Evolutionary conservation across 64 coral and sea anemone genomes (phyloP).

Genomic region (Exaiptasia diaphana): DNA sequence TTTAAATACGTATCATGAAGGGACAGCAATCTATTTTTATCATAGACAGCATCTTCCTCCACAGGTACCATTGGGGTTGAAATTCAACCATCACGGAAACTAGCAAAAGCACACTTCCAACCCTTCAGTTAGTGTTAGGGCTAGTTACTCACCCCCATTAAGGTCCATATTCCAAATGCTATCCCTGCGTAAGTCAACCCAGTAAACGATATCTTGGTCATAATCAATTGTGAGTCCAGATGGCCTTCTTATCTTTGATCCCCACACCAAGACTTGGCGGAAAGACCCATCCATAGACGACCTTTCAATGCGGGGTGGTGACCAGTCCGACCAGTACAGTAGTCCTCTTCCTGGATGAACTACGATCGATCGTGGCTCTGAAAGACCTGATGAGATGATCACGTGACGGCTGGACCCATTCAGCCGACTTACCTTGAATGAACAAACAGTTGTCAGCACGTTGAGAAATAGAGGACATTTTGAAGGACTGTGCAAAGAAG

Average conservation of each 20-base stretch:
- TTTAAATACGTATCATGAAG: no score
- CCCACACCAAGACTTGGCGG: constrained; percentile 10
- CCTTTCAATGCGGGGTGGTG: constrained; percentile 25
- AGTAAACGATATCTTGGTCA: constrained; percentile 53
- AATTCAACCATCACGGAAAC: no score
- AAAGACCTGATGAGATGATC: constrained; percentile 45
- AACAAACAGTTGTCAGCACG: no score
- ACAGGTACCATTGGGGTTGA: no score
- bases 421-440: constrained; percentile 74
- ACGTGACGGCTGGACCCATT: constrained; percentile 71
- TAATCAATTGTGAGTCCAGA: constrained; percentile 84
- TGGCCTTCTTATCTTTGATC: constrained; percentile 1
- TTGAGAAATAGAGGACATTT: no score
- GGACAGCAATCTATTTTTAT: no score
- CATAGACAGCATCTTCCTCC: no score
- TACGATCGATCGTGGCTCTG: constrained; percentile 63
- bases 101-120: no score
- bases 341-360: constrained; percentile 79
- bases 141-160: constrained; percentile 72
- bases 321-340: constrained; percentile 78
- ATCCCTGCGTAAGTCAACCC: constrained; percentile 44
- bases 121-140: no score
- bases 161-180: constrained; percentile 66
- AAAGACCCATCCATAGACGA: constrained; percentile 70
- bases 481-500: no score